Base-by-base conservation (phyloP, 2,888 invertebrate species). In the Girardia tigrina region DNA sequence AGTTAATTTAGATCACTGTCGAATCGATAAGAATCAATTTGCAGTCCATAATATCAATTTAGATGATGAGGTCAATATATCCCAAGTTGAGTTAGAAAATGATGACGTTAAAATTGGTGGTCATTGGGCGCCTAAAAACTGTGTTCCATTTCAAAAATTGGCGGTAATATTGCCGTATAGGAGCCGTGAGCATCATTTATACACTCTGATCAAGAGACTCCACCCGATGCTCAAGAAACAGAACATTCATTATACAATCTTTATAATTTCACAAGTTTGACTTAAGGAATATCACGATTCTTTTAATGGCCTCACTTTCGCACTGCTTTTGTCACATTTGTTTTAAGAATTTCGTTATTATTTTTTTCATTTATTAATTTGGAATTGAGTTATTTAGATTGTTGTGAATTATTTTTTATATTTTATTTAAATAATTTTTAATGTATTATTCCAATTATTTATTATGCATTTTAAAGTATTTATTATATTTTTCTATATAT, bases 191-290 rank as follows among this genome's bases (percentile, higher is more conserved):
- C 78, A 79, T 36, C 82, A 82, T 74, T 78, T 82, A 1, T 78
- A 78, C 75, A 78, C 80, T 27, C 75, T 81, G 42, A 78, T 81
- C 28, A 78, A 79, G 29, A 77, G 82, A 23, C 78, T 82, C 6
- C 82, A 82, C 71, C 80, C 80, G 12, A 80, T 82, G 81, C 78
- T 82, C 42, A 75, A 77, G 69, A 78, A 75, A 69, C 82, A 82
- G 77, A 78, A 79, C 73, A 78, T 80, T 4, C 76, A 80, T 29
- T 82, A 82, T 74, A 78, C 78, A 71, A 80, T 82, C 70, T 81
- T 82, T 78, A 79, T 82, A 0, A 77, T 82, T 29, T 82, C 82
- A 78, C 82, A 82, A 80, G 81, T 81, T 75, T n/a, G n/a, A n/a
- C n/a, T n/a, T n/a, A n/a, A n/a, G n/a, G n/a, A n/a, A n/a, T n/a